Conservation (phyloP, 1,140 invertebrate species). For the Cydia splendana region DNA sequence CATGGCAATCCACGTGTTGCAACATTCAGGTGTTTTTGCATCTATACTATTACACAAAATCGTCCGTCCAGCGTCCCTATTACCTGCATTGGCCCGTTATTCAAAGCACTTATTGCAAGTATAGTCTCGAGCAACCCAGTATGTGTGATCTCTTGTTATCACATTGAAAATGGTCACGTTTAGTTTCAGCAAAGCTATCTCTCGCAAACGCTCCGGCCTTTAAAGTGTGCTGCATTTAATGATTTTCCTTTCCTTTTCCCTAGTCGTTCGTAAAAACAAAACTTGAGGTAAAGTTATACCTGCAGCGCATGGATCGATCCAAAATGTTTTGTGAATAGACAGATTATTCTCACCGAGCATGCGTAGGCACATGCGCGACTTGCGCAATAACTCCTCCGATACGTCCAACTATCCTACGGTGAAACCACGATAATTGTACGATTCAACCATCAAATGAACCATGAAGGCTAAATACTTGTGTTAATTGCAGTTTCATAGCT, state of each 20-base stretch:
- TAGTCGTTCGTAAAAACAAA: not conserved
- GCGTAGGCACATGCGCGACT: constrained; percentile 38
- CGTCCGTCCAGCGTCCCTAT: constrained; percentile 46
- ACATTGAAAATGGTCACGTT: not conserved
- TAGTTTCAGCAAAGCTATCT: not conserved
- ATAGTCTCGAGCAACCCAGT: not conserved
- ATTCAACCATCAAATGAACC: constrained; percentile 62
- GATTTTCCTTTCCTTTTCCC: not conserved
- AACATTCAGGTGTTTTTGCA: constrained; percentile 43
- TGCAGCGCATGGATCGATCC: not conserved
- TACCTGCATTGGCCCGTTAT: constrained; percentile 25
- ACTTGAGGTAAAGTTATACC: not conserved
- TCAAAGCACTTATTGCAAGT: not conserved
- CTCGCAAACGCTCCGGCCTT: too few species aligned
- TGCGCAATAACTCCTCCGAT: constrained; percentile 42
- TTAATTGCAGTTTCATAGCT: constrained; percentile 47
- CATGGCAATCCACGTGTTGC: constrained; percentile 37
- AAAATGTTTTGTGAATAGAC: not conserved
- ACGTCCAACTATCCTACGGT: constrained; percentile 43
- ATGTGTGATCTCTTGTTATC: not conserved
- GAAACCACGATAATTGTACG: constrained; percentile 53
- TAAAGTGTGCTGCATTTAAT: too few species aligned
- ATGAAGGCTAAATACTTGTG: constrained; percentile 53
- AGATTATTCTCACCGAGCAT: constrained; percentile 41
- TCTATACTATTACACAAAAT: constrained; percentile 34